Conservation (phyloP, 2,797 vertebrate genomes). For the Paedocypris micromegethes region DNA sequence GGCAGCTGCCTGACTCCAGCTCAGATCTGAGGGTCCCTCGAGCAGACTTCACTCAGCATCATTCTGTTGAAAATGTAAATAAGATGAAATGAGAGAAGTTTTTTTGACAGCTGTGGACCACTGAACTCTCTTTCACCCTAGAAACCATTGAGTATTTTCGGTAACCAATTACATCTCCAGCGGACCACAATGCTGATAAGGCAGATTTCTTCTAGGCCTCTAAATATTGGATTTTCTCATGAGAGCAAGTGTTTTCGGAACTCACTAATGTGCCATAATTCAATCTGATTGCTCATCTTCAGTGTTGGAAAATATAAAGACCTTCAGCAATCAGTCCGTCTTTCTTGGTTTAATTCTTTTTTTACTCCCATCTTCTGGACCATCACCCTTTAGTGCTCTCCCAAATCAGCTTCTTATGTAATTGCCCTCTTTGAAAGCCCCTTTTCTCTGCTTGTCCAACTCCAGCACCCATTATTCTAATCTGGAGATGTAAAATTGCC, state of each 20-base stretch:
- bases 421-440: slow-evolving; percentile 70
- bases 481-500: slow-evolving; percentile 80
- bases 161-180: slow-evolving; percentile 24
- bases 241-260: slow-evolving; percentile 54
- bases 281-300: slow-evolving; percentile 64
- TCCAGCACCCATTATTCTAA: slow-evolving; percentile 74
- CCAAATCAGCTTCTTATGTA: slow-evolving; percentile 64
- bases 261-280: slow-evolving; percentile 59
- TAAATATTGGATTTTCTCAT: slow-evolving; percentile 56
- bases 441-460: slow-evolving; percentile 68
- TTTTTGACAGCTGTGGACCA: slow-evolving; percentile 69
- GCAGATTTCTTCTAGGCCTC: slow-evolving; percentile 37
- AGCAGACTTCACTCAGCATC: slow-evolving; percentile 66
- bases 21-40: slow-evolving; percentile 44
- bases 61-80: slow-evolving; percentile 60
- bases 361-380: slow-evolving; percentile 53
- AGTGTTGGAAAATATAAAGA: slow-evolving; percentile 50
- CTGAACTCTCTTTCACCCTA: slow-evolving; percentile 65
- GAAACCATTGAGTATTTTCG: slow-evolving; percentile 21
- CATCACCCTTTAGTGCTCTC: slow-evolving; percentile 59
- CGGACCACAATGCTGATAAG: not conserved
- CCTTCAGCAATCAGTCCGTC: slow-evolving; percentile 54
- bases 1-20: slow-evolving; percentile 67
- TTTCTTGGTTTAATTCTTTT: slow-evolving; percentile 44
- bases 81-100: slow-evolving; percentile 61